Conservation (phyloP, 2,888 invertebrate species). For the Erebia aethiops region DNA sequence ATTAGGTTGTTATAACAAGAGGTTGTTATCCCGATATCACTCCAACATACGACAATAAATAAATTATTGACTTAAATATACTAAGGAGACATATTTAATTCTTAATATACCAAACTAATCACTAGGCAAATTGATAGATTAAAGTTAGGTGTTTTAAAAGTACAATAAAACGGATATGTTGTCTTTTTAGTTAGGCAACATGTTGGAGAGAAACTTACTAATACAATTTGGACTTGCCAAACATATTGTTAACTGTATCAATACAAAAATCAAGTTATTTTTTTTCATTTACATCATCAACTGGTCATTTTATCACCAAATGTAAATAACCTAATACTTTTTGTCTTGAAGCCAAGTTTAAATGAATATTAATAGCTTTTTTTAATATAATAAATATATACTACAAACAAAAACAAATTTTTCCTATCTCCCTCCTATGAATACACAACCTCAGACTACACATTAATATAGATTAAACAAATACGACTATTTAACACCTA, state of each 20-base stretch:
- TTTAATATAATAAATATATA: too few relatives aligned
- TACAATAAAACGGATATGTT: not conserved
- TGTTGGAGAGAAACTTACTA: constrained; percentile 6
- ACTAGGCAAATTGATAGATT: constrained; percentile 35
- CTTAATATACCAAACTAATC: constrained; percentile 56
- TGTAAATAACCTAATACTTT: not conserved
- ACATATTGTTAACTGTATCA: not conserved
- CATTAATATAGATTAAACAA: not conserved
- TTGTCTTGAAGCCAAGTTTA: not conserved
- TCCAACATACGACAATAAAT: constrained; percentile 19
- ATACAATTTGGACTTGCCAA: not conserved
- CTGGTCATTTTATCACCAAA: constrained; percentile 1
- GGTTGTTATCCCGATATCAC: constrained; percentile 13
- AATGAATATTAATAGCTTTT: not conserved
- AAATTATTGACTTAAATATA: constrained; percentile 14
- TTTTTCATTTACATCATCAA: not conserved
- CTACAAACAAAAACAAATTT: not conserved
- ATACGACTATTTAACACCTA: not conserved
- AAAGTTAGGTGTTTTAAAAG: constrained; percentile 36
- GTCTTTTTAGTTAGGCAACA: not conserved
- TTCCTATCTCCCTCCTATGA: not conserved
- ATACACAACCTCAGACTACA: not conserved
- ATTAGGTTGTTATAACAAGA: constrained; percentile 23
- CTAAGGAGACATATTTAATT: constrained; percentile 33
- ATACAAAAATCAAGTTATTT: not conserved